Conservation (phyloP, 2,888 invertebrate species). For the Pecten maximus region DNA sequence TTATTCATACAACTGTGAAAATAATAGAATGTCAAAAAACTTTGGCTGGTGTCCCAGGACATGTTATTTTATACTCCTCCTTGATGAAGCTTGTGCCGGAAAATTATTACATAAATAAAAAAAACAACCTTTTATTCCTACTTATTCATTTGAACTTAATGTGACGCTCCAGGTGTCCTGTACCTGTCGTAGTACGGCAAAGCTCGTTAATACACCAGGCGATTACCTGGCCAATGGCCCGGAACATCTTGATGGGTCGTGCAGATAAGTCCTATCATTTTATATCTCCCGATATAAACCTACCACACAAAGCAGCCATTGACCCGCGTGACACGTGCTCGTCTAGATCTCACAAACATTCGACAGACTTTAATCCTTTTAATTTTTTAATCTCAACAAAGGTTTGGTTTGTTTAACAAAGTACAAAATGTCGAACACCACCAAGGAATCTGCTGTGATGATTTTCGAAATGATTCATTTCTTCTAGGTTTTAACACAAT, state of each 20-base stretch:
- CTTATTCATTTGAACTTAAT: constrained; percentile 23
- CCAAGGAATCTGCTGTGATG: background rate
- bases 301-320: background rate
- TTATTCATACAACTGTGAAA: background rate
- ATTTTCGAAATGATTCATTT: background rate
- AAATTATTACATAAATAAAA: constrained; percentile 35
- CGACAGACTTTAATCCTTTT: constrained; percentile 17
- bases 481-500: no score
- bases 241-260: background rate
- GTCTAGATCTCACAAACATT: constrained; percentile 19
- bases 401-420: background rate
- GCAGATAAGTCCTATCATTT: constrained; percentile 24
- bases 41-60: background rate
- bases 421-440: background rate
- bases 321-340: constrained; percentile 4
- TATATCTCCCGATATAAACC: constrained; percentile 27
- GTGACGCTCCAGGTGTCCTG: constrained; percentile 27
- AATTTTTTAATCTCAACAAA: constrained; percentile 14
- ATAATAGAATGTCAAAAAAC: background rate
- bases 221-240: constrained; percentile 25
- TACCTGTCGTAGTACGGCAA: constrained; percentile 12
- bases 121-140: background rate
- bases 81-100: background rate
- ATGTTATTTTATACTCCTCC: background rate
- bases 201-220: constrained; percentile 33